Conservation (phyloP, 2,888 invertebrate species). For the Ischnura elegans region DNA sequence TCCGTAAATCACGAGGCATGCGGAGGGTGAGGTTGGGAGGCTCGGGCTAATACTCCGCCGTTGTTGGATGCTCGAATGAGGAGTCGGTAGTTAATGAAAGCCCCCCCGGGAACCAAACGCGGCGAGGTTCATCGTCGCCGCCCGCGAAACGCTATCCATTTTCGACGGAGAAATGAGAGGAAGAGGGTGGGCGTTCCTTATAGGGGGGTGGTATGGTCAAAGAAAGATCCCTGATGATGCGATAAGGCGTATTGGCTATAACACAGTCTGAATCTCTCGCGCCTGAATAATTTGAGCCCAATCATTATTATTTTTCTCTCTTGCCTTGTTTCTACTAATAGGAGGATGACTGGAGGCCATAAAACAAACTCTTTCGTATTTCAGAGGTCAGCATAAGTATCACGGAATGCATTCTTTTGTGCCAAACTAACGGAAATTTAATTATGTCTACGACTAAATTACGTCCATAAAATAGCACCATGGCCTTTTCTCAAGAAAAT, state of each 20-base stretch:
- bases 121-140: background rate
- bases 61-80: conserved; percentile 3
- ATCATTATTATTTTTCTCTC: background rate
- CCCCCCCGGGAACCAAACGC: background rate
- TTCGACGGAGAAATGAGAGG: background rate
- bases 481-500: too few species aligned
- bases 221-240: background rate
- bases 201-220: background rate
- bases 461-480: too few species aligned
- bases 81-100: conserved; percentile 33
- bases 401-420: too few species aligned
- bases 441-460: too few species aligned
- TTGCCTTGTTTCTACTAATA: too few species aligned
- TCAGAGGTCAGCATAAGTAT: too few species aligned
- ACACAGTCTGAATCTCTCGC: background rate
- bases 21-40: background rate
- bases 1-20: conserved; percentile 29
- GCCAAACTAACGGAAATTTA: too few species aligned
- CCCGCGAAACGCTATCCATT: background rate
- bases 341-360: too few species aligned
- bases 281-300: background rate
- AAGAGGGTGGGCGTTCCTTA: background rate
- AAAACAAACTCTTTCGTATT: too few species aligned
- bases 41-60: too few species aligned
- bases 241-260: conserved; percentile 32